A percentile compares a stretch with the other conserved stretches of the same genome.
Conservation (phyloP, 2,113 vertebrate genomes). For the Oxygymnocypris stewartii region DNA sequence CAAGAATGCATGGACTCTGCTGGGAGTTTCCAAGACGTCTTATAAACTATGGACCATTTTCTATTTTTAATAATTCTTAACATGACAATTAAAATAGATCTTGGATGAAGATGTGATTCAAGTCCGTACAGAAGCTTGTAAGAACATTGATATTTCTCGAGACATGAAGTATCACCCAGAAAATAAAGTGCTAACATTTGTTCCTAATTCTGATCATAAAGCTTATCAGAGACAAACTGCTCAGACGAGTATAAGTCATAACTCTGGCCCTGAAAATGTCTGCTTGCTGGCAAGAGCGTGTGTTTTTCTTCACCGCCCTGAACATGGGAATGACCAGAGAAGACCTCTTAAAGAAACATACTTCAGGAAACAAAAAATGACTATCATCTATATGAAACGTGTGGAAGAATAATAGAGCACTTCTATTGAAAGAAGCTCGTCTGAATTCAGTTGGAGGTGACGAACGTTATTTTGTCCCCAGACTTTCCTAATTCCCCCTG, state of each 20-base stretch:
- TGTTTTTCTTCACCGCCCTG: conserved; percentile 46
- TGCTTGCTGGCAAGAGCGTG: conserved; percentile 29
- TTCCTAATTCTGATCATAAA: conserved; percentile 37
- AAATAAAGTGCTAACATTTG: conserved; percentile 46
- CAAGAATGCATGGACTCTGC: conserved; percentile 40
- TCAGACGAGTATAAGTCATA: conserved; percentile 47
- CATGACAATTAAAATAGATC: conserved; percentile 17
- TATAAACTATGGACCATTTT: background rate
- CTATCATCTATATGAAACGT: background rate
- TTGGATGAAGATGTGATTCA: background rate
- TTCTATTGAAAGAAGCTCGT: background rate
- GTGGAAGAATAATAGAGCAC: background rate
- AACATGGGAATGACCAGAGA: conserved; percentile 44
- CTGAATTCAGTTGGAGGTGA: background rate
- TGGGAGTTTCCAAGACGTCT: conserved; percentile 43
- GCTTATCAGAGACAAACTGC: conserved; percentile 26
- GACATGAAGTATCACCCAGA: conserved; percentile 21
- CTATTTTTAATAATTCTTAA: conserved; percentile 22
- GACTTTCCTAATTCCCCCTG: conserved; percentile 39
- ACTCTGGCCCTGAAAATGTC: conserved; percentile 28
- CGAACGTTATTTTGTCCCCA: background rate
- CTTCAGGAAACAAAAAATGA: background rate
- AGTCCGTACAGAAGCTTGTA: conserved; percentile 10
- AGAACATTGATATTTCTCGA: conserved; percentile 17
- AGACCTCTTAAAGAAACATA: conserved; percentile 38